phyloP scores from a whole-genome alignment of 2,797 vertebrate species.

The Loriculus beryllinus region DNA sequence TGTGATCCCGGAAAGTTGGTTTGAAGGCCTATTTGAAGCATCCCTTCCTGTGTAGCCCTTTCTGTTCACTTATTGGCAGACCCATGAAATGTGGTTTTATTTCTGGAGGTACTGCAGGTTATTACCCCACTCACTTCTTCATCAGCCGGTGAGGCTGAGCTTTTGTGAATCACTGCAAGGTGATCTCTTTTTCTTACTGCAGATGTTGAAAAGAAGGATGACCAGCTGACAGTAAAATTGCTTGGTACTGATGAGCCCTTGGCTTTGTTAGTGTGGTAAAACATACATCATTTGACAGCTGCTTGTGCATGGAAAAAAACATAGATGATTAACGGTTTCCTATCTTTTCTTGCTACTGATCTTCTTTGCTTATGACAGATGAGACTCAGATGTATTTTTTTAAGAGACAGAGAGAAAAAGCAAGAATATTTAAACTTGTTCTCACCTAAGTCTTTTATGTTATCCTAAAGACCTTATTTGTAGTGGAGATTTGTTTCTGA shows the following conservation, averaged over 20 bases:
- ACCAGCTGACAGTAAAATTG: conserved; percentile 60
- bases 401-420: conserved; percentile 23
- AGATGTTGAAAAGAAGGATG: conserved; percentile 36
- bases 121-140: not conserved
- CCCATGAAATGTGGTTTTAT: not conserved
- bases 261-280: conserved; percentile 58
- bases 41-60: not conserved
- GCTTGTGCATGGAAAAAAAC: conserved; percentile 34
- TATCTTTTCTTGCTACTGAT: conserved; percentile 52
- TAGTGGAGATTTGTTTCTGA: conserved; percentile 54
- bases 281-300: conserved; percentile 56
- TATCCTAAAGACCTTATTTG: conserved; percentile 54
- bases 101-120: not conserved
- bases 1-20: not conserved
- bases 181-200: conserved; percentile 39
- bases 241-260: conserved; percentile 46
- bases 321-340: conserved; percentile 43
- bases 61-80: not conserved
- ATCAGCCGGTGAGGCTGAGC: not conserved
- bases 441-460: conserved; percentile 56
- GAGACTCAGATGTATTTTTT: conserved; percentile 49
- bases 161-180: not conserved
- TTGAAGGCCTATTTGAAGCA: not conserved
- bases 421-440: conserved; percentile 59
- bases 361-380: conserved; percentile 62